Evolutionary conservation across 2,113 vertebrate genomes (phyloP).

Genomic region (Struthio camelus): DNA sequence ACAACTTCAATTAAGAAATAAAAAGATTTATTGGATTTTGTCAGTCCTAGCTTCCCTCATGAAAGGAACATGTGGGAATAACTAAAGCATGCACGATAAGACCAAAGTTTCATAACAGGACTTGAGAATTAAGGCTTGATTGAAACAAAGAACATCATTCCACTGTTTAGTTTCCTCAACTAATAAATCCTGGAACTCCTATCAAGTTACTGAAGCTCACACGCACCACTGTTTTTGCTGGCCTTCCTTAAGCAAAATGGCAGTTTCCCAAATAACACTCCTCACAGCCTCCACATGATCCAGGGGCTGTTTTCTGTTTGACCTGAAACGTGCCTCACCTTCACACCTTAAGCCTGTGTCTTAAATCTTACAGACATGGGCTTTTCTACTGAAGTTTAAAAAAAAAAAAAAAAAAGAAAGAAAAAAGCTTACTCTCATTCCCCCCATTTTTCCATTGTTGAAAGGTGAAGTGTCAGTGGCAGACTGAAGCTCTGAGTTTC

Average conservation of each 20-base stretch:
- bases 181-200: background rate
- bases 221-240: background rate
- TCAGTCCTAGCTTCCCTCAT: background rate
- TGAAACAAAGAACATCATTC: background rate
- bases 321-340: background rate
- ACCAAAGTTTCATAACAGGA: background rate
- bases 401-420: too few relatives aligned
- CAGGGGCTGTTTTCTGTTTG: background rate
- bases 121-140: background rate
- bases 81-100: background rate
- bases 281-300: background rate
- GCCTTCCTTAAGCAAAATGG: background rate
- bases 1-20: background rate
- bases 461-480: background rate
- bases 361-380: too few relatives aligned
- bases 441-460: background rate
- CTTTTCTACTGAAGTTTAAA: too few relatives aligned
- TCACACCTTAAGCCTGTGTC: background rate
- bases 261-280: background rate
- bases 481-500: background rate
- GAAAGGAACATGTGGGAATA: background rate
- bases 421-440: background rate
- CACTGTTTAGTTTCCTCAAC: background rate
- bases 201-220: background rate
- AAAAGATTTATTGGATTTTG: background rate